Percentiles rank a stretch among this genome's conserved stretches.
These are phyloP conservation scores for Eristalinus aeneus DNA, from an alignment of 2,888 invertebrate genomes.

Conservation along the genomic window DNA sequence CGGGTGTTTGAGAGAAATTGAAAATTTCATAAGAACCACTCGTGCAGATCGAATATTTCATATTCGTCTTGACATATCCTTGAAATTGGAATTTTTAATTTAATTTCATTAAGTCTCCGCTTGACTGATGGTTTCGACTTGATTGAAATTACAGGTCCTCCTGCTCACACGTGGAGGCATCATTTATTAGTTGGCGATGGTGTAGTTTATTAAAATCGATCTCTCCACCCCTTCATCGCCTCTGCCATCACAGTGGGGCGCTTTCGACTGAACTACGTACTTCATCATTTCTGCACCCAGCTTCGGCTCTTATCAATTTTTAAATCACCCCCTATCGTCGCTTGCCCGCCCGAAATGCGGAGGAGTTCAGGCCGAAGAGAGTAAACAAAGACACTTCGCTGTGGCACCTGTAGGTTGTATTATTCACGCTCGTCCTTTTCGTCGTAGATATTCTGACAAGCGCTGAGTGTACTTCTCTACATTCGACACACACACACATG, in stretches of 20 bases:
- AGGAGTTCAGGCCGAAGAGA: not conserved
- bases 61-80: not conserved
- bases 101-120: constrained; percentile 1
- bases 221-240: not conserved
- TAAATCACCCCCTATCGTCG: not conserved
- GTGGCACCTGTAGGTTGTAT: constrained; percentile 30
- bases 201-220: not conserved
- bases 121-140: not conserved
- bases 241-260: not conserved
- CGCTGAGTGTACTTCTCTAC: not conserved
- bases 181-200: not conserved
- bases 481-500: not conserved
- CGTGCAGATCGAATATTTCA: constrained; percentile 12
- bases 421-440: constrained; percentile 8
- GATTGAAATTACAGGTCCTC: not conserved
- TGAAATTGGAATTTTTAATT: constrained; percentile 22
- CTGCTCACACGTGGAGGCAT: not conserved
- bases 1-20: not conserved
- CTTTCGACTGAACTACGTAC: not conserved
- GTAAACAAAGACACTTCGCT: constrained; percentile 6
- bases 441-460: constrained; percentile 3
- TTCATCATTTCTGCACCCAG: constrained; percentile 13
- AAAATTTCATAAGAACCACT: constrained; percentile 2
- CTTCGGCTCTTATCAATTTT: constrained; percentile 18
- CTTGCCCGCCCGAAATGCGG: not conserved